A percentile compares a stretch with the other conserved stretches of the same genome.
phyloP scores from a whole-genome alignment of 2,888 invertebrate genomes.

The Orthosia gracilis region DNA sequence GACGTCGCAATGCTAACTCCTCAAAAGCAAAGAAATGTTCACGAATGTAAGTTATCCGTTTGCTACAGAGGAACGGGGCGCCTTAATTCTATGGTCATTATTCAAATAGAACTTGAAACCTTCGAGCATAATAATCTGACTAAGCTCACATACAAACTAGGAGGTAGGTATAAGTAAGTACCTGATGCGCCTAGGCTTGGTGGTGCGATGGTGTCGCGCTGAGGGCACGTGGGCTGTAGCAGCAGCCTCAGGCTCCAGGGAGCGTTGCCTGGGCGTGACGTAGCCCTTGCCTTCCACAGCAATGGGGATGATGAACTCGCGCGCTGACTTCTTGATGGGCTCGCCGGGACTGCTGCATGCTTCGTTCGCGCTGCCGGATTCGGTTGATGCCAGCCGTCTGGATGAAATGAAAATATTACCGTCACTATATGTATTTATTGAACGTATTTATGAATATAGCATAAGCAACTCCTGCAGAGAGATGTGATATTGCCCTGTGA shows the following conservation, averaged over 20 bases:
- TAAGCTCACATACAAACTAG: background rate
- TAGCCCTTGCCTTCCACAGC: slow-evolving; percentile 97
- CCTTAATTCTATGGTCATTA: too few species aligned
- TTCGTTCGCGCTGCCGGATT: slow-evolving; percentile 91
- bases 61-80: too few species aligned
- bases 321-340: slow-evolving; percentile 96
- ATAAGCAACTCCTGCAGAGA: too few species aligned
- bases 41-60: too few species aligned
- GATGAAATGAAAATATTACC: background rate
- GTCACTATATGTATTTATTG: too few species aligned
- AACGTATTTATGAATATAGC: too few species aligned
- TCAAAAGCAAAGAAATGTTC: too few species aligned
- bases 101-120: too few species aligned
- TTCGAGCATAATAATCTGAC: too few species aligned
- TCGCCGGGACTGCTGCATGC: slow-evolving; percentile 86
- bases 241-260: slow-evolving; percentile 94
- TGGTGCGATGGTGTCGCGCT: slow-evolving; percentile 74
- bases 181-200: slow-evolving; percentile 92
- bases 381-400: slow-evolving; percentile 91
- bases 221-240: slow-evolving; percentile 83
- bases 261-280: slow-evolving; percentile 94
- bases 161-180: slow-evolving; percentile 69
- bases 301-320: slow-evolving; percentile 98
- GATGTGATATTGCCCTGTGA: too few species aligned
- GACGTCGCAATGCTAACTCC: too few species aligned